Conservation (phyloP, 2,113 vertebrate genomes). For the Proteles cristata region DNA sequence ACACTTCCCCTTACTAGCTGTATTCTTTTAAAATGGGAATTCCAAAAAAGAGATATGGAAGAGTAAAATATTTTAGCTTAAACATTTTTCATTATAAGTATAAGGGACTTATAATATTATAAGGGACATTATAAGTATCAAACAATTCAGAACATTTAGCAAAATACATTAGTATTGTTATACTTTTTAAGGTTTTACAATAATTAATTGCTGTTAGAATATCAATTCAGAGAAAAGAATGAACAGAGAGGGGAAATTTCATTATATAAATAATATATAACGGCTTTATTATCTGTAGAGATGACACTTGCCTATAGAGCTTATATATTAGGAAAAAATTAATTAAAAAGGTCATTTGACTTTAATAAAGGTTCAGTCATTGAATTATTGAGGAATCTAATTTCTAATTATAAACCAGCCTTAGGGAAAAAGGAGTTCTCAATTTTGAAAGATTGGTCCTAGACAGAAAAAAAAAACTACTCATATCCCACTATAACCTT, state of each 20-base stretch:
- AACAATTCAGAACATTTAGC: constrained; percentile 33
- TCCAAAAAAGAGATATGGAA: neutral
- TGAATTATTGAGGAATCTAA: constrained; percentile 62
- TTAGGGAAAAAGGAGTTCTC: constrained; percentile 59
- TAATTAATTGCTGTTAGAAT: constrained; percentile 32
- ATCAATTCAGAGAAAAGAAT: constrained; percentile 44
- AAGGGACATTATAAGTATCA: neutral
- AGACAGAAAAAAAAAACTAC: neutral
- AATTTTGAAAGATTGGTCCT: constrained; percentile 58
- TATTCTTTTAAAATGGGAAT: constrained; percentile 49
- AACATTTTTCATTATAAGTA: neutral
- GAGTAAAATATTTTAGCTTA: constrained; percentile 52
- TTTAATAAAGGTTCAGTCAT: constrained; percentile 58
- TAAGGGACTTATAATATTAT: no score
- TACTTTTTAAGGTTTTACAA: constrained; percentile 54
- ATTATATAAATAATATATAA: constrained; percentile 50
- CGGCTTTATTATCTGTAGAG: constrained; percentile 58
- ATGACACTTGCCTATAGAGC: constrained; percentile 32
- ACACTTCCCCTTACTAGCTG: neutral
- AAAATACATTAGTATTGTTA: constrained; percentile 50
- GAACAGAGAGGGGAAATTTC: constrained; percentile 45
- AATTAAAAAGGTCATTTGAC: constrained; percentile 77
- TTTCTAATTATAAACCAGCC: constrained; percentile 73
- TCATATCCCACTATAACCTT: constrained; percentile 32
- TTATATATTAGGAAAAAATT: constrained; percentile 33